Evolutionary conservation across 2,113 vertebrate genomes (phyloP).

Genomic region (Athene noctua): DNA sequence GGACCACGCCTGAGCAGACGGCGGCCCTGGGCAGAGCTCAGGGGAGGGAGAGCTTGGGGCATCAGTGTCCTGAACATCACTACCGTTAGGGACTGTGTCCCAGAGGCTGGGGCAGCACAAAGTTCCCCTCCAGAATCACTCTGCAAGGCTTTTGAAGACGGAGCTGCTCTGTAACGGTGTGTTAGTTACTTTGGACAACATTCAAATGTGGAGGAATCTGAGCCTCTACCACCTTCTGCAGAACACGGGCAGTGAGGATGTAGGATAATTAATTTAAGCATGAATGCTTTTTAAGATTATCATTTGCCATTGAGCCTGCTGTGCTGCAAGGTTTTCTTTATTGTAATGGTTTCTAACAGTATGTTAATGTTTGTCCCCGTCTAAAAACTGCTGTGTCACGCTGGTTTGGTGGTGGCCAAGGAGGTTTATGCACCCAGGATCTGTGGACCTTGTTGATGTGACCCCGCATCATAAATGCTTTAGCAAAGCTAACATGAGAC

Average conservation of each 20-base stretch:
- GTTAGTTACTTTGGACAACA: not conserved
- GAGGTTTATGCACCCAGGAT: not conserved
- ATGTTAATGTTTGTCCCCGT: not conserved
- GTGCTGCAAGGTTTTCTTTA: not conserved
- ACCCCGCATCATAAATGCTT: not conserved
- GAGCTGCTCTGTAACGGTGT: not conserved
- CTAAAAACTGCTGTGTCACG: not conserved
- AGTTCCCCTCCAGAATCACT: not conserved
- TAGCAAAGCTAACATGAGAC: not conserved
- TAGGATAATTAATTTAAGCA: not conserved
- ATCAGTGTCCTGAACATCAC: fast-evolving
- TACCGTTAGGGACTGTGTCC: fast-evolving
- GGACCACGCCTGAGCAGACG: not conserved
- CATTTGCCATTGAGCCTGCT: not conserved
- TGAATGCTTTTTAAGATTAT: not conserved
- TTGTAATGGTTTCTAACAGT: not conserved
- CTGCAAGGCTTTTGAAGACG: not conserved
- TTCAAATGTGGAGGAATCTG: not conserved
- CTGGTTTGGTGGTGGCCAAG: not conserved
- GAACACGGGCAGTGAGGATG: fast-evolving
- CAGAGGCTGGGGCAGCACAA: not conserved
- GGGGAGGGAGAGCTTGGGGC: not conserved
- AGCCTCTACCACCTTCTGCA: not conserved
- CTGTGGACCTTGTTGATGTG: not conserved
- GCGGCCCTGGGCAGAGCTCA: not conserved